These are phyloP conservation scores for Geotria australis DNA, from an alignment of 2,797 vertebrate genomes.

Conservation along the genomic window DNA sequence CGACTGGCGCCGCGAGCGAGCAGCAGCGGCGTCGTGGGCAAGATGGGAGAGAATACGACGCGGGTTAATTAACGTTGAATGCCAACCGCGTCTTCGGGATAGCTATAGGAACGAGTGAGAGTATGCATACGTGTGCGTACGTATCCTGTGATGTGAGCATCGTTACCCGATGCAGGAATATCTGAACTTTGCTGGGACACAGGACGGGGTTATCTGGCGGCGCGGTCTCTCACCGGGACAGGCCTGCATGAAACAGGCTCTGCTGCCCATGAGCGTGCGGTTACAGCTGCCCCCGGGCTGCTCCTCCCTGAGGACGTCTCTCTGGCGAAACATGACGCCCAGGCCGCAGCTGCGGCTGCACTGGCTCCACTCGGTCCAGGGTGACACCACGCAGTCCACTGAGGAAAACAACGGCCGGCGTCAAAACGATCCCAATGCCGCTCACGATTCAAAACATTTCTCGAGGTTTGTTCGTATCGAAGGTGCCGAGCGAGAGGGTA, in stretches of 20 bases:
- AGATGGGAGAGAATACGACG: too few species aligned
- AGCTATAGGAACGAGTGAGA: too few species aligned
- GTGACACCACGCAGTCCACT: slow-evolving; percentile 35
- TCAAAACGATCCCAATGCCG: not conserved
- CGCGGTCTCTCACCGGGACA: slow-evolving; percentile 27
- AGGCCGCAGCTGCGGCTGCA: slow-evolving; percentile 49
- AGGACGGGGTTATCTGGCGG: too few species aligned
- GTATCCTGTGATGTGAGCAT: too few species aligned
- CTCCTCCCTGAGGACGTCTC: slow-evolving; percentile 19
- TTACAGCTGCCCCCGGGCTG: slow-evolving; percentile 20
- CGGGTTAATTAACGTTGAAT: too few species aligned
- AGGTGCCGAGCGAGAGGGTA: not conserved
- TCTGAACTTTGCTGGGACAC: too few species aligned
- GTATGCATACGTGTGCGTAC: too few species aligned
- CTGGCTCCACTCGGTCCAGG: slow-evolving; percentile 38
- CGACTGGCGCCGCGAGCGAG: slow-evolving; percentile 13
- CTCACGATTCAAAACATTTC: not conserved
- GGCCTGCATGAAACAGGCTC: slow-evolving; percentile 33
- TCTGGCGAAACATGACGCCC: slow-evolving; percentile 32
- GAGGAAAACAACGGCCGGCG: not conserved
- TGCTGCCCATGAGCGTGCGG: slow-evolving; percentile 19
- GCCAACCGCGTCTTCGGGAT: too few species aligned
- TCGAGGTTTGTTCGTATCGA: not conserved
- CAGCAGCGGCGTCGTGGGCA: too few species aligned
- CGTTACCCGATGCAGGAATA: too few species aligned